Base-by-base conservation (phyloP, 2,888 invertebrate genomes). In the Hyppa rectilinea region DNA sequence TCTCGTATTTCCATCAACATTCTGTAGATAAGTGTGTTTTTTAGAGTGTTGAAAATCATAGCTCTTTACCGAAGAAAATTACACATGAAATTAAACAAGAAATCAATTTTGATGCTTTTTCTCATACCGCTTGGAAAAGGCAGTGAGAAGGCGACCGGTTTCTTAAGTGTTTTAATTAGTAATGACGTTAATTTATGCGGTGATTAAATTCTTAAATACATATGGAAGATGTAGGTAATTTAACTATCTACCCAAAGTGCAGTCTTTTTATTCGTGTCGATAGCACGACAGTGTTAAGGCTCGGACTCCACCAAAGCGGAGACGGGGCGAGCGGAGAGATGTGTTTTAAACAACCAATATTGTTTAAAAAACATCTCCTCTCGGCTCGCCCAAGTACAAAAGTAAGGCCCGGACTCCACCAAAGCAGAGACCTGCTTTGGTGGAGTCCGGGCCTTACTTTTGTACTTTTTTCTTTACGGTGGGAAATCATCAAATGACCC, bases 121-220 rank as follows among this genome's bases (percentile, higher is more conserved):
- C 10, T 20, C 2, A 20, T 26, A 20, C 20, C 9, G 9, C 26
- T 14, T 14, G 26, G n/a, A 58, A 38, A 17, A 52, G 12, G 12
- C 38, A n/a, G 2, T 26, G 38, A n/a, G 17, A 14, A 43, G 14
- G 61, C 52, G 47, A 66, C 65, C n/a, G 4, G 71, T 53, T 45
- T 2, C 17, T 20, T 43, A 65, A 3, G 2, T 43, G 12, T 43
- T n/a, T 52, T 50, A 31, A 45, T 58, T 4, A 38, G 17, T 36
- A 10, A 12, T 45, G 40, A 29, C 3, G 26, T 45, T 34, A 34
- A 43, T 43, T 7, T 17, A 45, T 53, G 38, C 38, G 6, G 12
- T 31, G 23, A 71, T 71, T 61, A 71, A 71, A 71, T 71, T 26
- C 61, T n/a, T 52, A 20, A 23, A 52, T 60, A 29, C n/a, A 26